Percentiles rank a stretch among this genome's conserved stretches.
These are phyloP conservation scores for Leptinotarsa defecta DNA, from an alignment of 1,140 invertebrate genomes.

Conservation along the genomic window DNA sequence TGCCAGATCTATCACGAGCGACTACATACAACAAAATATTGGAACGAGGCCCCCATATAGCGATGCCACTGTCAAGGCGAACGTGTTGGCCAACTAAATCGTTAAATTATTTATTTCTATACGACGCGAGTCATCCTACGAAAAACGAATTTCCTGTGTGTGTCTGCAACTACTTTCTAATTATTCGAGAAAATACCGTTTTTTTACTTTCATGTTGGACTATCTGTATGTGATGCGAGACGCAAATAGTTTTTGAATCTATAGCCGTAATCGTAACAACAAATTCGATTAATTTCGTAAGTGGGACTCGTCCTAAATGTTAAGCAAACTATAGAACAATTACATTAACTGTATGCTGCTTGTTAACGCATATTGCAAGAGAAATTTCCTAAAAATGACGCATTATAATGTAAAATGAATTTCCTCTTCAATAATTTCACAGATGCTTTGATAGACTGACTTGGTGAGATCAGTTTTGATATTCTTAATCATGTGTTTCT, in stretches of 20 bases:
- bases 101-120: neutral
- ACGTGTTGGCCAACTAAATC: neutral
- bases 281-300: neutral
- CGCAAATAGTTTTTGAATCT: neutral
- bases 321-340: neutral
- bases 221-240: neutral
- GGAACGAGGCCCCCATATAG: neutral
- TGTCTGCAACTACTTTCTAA: neutral
- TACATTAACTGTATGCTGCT: neutral
- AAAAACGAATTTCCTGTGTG: neutral
- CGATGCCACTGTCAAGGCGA: constrained; percentile 6
- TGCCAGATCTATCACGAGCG: neutral
- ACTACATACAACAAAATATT: neutral
- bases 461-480: too few species aligned
- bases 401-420: too few species aligned
- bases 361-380: too few species aligned
- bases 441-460: too few species aligned
- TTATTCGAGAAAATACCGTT: neutral
- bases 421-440: too few species aligned
- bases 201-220: neutral
- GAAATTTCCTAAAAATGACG: too few species aligned
- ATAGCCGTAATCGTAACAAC: constrained; percentile 1
- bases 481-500: too few species aligned
- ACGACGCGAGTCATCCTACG: neutral
- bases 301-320: constrained; percentile 2